Base-by-base conservation (phyloP, 2,888 invertebrate genomes). In the Drosophila mimetica region DNA sequence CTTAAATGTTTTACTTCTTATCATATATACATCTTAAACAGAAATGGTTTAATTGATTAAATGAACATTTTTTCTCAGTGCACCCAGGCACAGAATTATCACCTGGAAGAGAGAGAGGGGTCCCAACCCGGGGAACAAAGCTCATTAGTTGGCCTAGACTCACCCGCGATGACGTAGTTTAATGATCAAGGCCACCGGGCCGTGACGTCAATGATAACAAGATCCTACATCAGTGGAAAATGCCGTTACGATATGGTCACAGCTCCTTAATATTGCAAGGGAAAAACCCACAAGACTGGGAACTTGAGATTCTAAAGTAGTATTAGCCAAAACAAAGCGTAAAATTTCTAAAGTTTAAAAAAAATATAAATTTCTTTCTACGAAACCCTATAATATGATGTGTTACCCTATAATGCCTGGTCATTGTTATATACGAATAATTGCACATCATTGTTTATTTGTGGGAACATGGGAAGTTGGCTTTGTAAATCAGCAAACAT, bases 61-160 rank as follows among this genome's bases (percentile, higher is more conserved):
- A n/a, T n/a, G n/a, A n/a, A n/a, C n/a, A n/a, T n/a, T n/a, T n/a
- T n/a, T 28, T 6, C 14, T 1, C 8, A 0, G 25, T 44, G 44
- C 9, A 44, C 1, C 14, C 11, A 16, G 44, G 4, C 44, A 14
- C 2, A 48, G 22, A 55, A 53, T 55, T 55, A 55, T 55, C 53
- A 53, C 55, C 55, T 48, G 46, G 25, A 9, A n/a, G 57, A 5
- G 25, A 5, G 25, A n/a, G 13, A 22, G 59, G 22, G 22, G 41
- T 22, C 25, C 32, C 20, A 52, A 16, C 41, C 20, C 34, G 54
- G 46, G 46, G 65, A 46, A 53, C 66, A 64, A 65, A 65, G 66
- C 66, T 65, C 52, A 64, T 51, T 51, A 41, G 52, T 44, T 64
- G 66, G 66, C 66, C 64, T 18, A 64, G 64, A 66, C 66, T 66